Conservation (phyloP, 2,113 vertebrate genomes). For the Entelurus aequoreus region DNA sequence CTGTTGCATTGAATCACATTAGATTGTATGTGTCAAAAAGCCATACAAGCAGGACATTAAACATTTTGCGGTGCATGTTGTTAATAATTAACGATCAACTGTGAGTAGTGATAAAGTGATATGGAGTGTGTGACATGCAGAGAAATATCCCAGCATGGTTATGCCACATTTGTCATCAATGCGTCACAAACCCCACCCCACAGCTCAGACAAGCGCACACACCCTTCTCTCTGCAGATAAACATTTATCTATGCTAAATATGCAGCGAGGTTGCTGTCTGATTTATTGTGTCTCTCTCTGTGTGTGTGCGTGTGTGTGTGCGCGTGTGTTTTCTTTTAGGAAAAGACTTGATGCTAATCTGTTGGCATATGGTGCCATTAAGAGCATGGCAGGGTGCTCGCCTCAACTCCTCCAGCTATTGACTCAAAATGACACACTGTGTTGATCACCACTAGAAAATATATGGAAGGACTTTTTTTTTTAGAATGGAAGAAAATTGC, state of each 20-base stretch:
- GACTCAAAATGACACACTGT: slow-evolving; percentile 2
- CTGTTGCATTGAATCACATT: no score
- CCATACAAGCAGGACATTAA: no score
- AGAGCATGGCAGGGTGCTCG: slow-evolving; percentile 4
- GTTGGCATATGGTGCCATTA: slow-evolving; percentile 17
- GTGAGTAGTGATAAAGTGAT: no score
- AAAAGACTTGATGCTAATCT: slow-evolving; percentile 9
- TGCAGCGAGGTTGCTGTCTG: neutral
- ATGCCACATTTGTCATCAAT: slow-evolving; percentile 4
- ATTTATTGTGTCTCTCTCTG: slow-evolving; percentile 1
- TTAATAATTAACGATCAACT: no score
- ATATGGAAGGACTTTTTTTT: neutral
- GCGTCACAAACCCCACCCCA: slow-evolving; percentile 20
- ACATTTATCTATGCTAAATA: slow-evolving; percentile 1
- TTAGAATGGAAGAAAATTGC: neutral
- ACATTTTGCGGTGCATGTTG: no score
- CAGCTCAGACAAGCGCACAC: slow-evolving; percentile 22
- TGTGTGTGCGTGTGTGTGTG: slow-evolving; percentile 6
- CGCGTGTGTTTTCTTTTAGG: slow-evolving; percentile 1
- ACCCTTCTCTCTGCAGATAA: neutral
- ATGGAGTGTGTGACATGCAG: neutral
- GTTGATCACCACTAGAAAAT: neutral
- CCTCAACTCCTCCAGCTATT: slow-evolving; percentile 2
- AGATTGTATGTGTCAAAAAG: no score
- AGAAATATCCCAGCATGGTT: neutral